Conservation (phyloP, 2,888 invertebrate species). For the Eupithecia dodoneata region DNA sequence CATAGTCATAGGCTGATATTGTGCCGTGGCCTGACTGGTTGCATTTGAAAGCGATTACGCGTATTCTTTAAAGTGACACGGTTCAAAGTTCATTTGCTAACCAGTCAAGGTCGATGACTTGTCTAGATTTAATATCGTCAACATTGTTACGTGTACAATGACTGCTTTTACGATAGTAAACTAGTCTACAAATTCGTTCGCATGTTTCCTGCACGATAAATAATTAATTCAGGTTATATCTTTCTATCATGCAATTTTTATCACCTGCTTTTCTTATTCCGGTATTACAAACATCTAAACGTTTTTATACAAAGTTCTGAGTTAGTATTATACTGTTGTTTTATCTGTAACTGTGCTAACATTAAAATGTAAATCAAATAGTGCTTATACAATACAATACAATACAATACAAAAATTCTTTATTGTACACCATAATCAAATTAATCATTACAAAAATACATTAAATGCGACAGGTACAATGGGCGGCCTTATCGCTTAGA, state of each 20-base stretch:
- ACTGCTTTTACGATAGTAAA: neutral
- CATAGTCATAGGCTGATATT: neutral
- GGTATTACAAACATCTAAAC: neutral
- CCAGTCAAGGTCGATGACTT: neutral
- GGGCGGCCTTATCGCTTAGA: no score
- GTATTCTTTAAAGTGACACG: neutral
- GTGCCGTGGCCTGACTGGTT: neutral
- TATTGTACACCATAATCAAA: no score
- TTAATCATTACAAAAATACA: no score
- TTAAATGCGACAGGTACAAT: no score
- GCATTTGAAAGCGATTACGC: neutral
- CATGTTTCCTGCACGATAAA: neutral
- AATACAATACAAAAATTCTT: no score
- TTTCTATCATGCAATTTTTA: constrained; percentile 3
- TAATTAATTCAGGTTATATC: constrained; percentile 1
- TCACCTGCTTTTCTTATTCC: constrained; percentile 2
- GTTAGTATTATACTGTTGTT: neutral
- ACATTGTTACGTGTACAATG: neutral
- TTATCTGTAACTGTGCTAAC: neutral
- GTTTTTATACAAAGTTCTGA: neutral
- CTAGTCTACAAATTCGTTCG: neutral
- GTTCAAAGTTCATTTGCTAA: neutral
- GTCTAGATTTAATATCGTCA: neutral
- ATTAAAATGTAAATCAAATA: neutral
- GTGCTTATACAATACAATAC: no score